phyloP scores from a whole-genome alignment of 1,140 invertebrate genomes.

The Ericerus pela region DNA sequence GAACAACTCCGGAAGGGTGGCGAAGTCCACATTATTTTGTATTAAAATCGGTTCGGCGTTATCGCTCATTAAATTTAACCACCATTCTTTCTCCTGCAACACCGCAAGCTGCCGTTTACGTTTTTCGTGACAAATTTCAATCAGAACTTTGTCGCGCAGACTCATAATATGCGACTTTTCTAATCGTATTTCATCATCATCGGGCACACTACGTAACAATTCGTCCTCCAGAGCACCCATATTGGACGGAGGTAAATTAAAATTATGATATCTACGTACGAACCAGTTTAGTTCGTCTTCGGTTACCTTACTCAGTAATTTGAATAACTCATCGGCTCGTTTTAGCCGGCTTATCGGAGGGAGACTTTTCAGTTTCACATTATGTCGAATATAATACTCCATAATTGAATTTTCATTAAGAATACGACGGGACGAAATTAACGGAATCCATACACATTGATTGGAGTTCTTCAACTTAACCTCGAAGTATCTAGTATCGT shows the following conservation, averaged over 20 bases:
- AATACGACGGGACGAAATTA: neutral
- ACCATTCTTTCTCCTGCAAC: neutral
- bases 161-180: neutral
- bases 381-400: neutral
- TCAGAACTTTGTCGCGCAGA: neutral
- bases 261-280: neutral
- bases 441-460: neutral
- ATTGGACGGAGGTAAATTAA: neutral
- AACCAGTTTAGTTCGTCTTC: neutral
- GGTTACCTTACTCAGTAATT: neutral
- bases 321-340: neutral
- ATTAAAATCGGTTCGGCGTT: conserved; percentile 27
- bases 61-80: neutral
- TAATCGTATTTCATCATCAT: neutral
- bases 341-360: no score
- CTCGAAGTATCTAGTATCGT: neutral
- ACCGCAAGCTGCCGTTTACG: neutral
- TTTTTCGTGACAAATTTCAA: neutral
- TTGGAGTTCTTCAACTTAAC: neutral
- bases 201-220: neutral
- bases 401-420: neutral
- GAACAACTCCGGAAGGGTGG: conserved; percentile 64
- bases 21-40: conserved; percentile 69
- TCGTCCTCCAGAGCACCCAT: neutral
- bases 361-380: neutral